A percentile compares a stretch with the other conserved stretches of the same genome.
These are phyloP conservation scores for Dermochelys coriacea DNA, from an alignment of 2,797 vertebrate species.

Conservation along the genomic window DNA sequence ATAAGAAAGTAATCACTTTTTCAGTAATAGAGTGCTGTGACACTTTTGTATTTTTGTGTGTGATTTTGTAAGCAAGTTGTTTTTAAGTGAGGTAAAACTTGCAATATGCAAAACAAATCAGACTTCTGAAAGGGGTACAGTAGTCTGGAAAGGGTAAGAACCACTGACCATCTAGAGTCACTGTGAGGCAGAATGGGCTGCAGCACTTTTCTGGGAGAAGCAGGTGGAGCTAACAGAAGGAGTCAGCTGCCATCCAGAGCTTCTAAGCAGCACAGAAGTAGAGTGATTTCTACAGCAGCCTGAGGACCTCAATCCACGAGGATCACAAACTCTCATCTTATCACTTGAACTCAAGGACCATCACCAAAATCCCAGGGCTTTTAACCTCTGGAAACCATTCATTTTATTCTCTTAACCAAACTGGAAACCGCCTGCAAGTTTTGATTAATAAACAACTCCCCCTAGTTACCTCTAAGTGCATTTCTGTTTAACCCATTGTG, in stretches of 20 bases:
- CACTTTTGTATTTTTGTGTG: too few relatives aligned
- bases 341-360: background rate
- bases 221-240: background rate
- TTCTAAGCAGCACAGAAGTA: background rate
- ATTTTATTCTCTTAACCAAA: background rate
- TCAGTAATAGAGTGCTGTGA: too few relatives aligned
- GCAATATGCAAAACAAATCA: too few relatives aligned
- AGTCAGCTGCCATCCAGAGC: accelerated
- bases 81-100: too few relatives aligned
- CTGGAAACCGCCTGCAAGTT: background rate
- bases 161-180: background rate
- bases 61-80: too few relatives aligned
- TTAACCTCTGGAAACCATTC: background rate
- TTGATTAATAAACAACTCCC: background rate
- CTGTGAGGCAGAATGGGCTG: background rate
- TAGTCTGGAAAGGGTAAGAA: too few relatives aligned
- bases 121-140: too few relatives aligned
- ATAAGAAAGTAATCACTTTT: too few relatives aligned
- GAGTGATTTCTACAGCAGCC: accelerated
- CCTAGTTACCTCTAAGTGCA: background rate
- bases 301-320: too few relatives aligned
- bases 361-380: background rate
- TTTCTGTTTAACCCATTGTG: too few relatives aligned
- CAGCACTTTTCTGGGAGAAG: background rate
- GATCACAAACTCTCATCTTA: too few relatives aligned